These are phyloP conservation scores for Paguma larvata DNA, from an alignment of 2,797 vertebrate genomes.

Conservation along the genomic window DNA sequence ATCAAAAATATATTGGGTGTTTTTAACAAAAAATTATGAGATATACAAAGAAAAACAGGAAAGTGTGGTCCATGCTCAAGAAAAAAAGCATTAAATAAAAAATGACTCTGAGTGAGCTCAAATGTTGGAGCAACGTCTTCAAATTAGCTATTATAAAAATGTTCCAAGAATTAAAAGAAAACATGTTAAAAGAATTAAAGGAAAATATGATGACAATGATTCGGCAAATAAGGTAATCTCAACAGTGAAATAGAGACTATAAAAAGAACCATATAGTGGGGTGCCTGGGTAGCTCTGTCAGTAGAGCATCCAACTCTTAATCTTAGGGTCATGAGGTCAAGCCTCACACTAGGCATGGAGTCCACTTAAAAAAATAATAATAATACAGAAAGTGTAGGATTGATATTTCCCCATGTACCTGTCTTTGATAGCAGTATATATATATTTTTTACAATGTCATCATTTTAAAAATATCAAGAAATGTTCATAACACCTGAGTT, in stretches of 20 bases:
- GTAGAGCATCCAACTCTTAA: too few species aligned
- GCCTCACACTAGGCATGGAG: too few species aligned
- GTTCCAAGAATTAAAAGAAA: neutral
- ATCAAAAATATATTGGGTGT: neutral
- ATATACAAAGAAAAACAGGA: neutral
- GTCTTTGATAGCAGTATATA: conserved; percentile 34
- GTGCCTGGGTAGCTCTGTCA: too few species aligned
- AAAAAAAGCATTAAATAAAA: neutral
- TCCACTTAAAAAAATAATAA: too few species aligned
- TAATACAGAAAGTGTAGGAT: neutral
- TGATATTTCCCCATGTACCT: neutral
- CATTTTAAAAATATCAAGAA: conserved; percentile 7
- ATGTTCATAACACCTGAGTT: neutral
- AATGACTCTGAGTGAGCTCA: neutral
- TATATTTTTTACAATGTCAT: conserved; percentile 18
- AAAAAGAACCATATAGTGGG: neutral
- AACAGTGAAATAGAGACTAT: conserved; percentile 41
- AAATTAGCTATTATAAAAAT: neutral
- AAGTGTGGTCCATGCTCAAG: neutral
- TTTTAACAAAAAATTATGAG: conserved; percentile 29
- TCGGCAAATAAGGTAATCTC: neutral
- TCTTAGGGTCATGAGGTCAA: too few species aligned
- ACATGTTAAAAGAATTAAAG: conserved; percentile 5
- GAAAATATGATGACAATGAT: conserved; percentile 3
- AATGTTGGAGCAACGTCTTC: conserved; percentile 26